Base-by-base conservation (phyloP, 2,113 vertebrate genomes). In the Hemibagrus wyckioides region DNA sequence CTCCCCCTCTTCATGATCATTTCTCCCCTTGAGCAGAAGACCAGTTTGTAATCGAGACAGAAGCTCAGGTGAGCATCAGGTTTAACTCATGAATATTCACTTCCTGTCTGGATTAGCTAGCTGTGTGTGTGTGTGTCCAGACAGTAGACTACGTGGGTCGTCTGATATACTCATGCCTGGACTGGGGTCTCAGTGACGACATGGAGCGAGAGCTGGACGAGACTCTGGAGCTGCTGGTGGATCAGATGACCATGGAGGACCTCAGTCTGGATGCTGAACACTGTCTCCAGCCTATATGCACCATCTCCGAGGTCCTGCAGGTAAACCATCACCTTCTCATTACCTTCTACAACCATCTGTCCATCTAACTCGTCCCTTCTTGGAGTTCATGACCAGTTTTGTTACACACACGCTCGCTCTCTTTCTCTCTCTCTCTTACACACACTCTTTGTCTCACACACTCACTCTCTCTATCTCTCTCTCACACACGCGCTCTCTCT, bases 161-260 rank as follows among this genome's bases (percentile, higher is more conserved):
- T 80, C 88, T 92, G 10, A 91, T 96, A 84, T 96, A 95, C 88
- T 90, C 92, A 76, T 94, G 94, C 76, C 91, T 96, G 89, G 95
- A 96, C 86, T 96, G 95, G 95, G 95, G 95, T 76, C 92, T 96
- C 0, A 82, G 89, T 61, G 92, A 88, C 33, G 86, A 95, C 44
- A 28, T 90, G 10, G 95, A 96, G 86, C 89, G 95, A 33, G 93
- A 95, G 25, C 86, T 96, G 87, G 93, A 93, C 0, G 79, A 91
- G 41, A 90, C 93, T 7, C 86, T 96, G 75, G 93, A 94, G 88
- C 91, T 92, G 41, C 86, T 96, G 69, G 89, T 96, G 61, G 90
- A 87, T 81, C 87, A 92, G 39, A 94, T 96, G 93, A 87, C 95
- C 85, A 94, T 93, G 15, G 86, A 95, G 82, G 90, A 93, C 33